Conservation (phyloP, 2,113 vertebrate genomes). For the Sula dactylatra region DNA sequence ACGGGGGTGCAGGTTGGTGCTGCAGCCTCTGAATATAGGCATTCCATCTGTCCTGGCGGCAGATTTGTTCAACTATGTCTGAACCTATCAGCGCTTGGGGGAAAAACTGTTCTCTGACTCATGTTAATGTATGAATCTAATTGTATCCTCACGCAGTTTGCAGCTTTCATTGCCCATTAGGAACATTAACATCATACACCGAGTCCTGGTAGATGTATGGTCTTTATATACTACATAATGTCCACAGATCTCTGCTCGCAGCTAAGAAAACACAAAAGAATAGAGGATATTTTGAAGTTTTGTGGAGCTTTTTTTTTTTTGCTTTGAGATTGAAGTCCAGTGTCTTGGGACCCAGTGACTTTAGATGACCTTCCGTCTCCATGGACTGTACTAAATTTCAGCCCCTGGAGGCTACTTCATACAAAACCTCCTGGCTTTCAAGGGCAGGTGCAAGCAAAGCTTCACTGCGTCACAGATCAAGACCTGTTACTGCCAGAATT, state of each 20-base stretch:
- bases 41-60: constrained; percentile 43
- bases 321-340: constrained; percentile 78
- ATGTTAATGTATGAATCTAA: constrained; percentile 69
- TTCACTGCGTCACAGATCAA: constrained; percentile 75
- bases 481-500: constrained; percentile 77
- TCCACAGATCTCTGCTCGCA: constrained; percentile 66
- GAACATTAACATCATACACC: constrained; percentile 67
- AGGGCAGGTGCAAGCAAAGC: constrained; percentile 82
- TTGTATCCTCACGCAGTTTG: constrained; percentile 30
- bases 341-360: constrained; percentile 81
- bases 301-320: constrained; percentile 21
- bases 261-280: constrained; percentile 70
- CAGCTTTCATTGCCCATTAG: constrained; percentile 51
- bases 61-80: constrained; percentile 62
- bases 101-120: constrained; percentile 55
- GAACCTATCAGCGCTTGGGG: constrained; percentile 50
- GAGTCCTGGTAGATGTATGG: constrained; percentile 29
- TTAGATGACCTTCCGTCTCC: constrained; percentile 77
- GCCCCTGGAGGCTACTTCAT: constrained; percentile 80
- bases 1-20: not conserved
- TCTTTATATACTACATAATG: constrained; percentile 56
- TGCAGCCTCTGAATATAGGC: constrained; percentile 34
- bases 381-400: constrained; percentile 80
- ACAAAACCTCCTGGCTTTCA: constrained; percentile 78
- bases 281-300: constrained; percentile 77